Conservation (phyloP, 2,113 vertebrate genomes). For the Ursus arctos region DNA sequence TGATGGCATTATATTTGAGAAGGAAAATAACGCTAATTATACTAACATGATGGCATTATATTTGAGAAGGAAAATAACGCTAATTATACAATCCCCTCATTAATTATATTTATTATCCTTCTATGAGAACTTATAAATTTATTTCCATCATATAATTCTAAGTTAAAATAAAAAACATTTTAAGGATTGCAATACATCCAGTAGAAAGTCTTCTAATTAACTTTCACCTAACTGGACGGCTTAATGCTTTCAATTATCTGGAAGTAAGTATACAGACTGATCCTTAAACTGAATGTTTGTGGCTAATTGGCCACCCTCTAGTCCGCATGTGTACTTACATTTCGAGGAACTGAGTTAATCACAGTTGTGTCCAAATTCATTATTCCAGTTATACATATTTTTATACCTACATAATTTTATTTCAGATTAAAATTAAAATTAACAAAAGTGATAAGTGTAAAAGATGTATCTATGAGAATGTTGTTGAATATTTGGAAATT, state of each 20-base stretch:
- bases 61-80: not conserved
- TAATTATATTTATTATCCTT: not conserved
- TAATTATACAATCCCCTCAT: not conserved
- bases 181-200: not conserved
- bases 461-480: not conserved
- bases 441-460: not conserved
- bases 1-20: not conserved
- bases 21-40: not conserved
- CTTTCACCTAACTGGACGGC: not conserved
- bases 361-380: not conserved
- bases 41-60: not conserved
- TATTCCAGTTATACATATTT: not conserved
- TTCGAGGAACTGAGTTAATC: not conserved
- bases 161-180: not conserved
- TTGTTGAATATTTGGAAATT: not conserved
- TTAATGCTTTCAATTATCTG: not conserved
- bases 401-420: not conserved
- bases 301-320: not conserved
- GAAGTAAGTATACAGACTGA: not conserved
- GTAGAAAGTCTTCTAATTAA: not conserved
- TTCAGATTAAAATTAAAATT: not conserved
- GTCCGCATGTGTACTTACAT: not conserved
- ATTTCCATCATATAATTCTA: not conserved
- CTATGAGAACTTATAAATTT: not conserved
- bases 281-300: not conserved